Conservation (phyloP, 2,113 vertebrate genomes). For the Excalfactoria chinensis region DNA sequence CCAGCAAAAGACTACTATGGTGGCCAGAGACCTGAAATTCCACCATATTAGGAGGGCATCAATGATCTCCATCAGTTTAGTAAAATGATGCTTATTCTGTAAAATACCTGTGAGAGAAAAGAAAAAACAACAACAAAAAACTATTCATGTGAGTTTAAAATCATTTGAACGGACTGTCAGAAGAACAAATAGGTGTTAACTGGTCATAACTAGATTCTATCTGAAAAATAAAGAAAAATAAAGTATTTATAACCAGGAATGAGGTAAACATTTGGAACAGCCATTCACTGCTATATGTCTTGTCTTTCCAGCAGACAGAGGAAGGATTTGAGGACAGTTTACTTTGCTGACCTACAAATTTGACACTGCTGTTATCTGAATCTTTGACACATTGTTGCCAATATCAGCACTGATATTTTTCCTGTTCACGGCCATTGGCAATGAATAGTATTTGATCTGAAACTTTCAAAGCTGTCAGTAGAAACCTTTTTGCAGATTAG, state of each 20-base stretch:
- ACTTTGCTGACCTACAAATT: neutral
- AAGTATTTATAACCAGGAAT: constrained; percentile 46
- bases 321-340: constrained; percentile 18
- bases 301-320: neutral
- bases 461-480: constrained; percentile 7
- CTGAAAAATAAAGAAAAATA: constrained; percentile 14
- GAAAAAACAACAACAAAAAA: neutral
- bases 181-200: constrained; percentile 42
- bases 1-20: neutral
- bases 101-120: constrained; percentile 14
- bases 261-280: constrained; percentile 35
- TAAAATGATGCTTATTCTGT: neutral
- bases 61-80: neutral
- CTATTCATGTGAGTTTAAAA: constrained; percentile 37
- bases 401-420: constrained; percentile 1
- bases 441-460: neutral
- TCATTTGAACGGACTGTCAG: constrained; percentile 52
- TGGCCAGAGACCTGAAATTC: neutral
- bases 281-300: neutral
- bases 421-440: constrained; percentile 19
- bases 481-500: constrained; percentile 29
- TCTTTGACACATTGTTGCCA: neutral
- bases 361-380: neutral
- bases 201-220: neutral
- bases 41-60: neutral